These are phyloP conservation scores for Myotis myotis DNA, from an alignment of 2,797 vertebrate genomes.

Conservation along the genomic window DNA sequence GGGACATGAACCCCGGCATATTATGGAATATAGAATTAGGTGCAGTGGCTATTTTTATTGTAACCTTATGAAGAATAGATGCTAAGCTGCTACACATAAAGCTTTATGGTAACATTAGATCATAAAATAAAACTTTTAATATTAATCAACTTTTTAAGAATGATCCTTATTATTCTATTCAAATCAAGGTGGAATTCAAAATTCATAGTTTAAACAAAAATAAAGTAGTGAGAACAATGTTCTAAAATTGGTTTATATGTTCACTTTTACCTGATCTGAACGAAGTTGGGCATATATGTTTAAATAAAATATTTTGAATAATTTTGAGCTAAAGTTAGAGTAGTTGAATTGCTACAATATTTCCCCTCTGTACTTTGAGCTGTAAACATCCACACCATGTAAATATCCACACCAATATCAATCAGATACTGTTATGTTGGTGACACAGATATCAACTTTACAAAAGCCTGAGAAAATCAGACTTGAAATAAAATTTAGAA, in stretches of 20 bases:
- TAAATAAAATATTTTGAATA: slow-evolving; percentile 12
- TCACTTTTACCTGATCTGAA: background rate
- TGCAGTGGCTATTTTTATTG: slow-evolving; percentile 71
- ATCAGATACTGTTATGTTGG: background rate
- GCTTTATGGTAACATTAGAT: slow-evolving; percentile 76
- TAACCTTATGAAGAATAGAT: slow-evolving; percentile 72
- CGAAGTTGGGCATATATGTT: background rate
- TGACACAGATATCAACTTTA: background rate
- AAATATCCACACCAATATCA: background rate
- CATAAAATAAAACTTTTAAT: slow-evolving; percentile 77
- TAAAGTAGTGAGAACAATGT: background rate
- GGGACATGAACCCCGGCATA: background rate
- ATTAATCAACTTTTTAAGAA: slow-evolving; percentile 72
- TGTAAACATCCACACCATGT: background rate
- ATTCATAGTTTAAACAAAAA: slow-evolving; percentile 60
- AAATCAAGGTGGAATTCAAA: slow-evolving; percentile 66
- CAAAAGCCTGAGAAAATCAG: background rate
- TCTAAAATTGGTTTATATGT: slow-evolving; percentile 41
- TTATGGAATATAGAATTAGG: slow-evolving; percentile 76
- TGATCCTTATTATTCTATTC: slow-evolving; percentile 47
- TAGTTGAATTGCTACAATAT: background rate
- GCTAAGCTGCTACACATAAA: slow-evolving; percentile 75
- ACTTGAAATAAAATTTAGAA: background rate
- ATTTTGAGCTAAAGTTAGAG: background rate
- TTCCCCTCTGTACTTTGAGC: background rate